These are phyloP conservation scores for Crypturellus undulatus DNA, from an alignment of 2,113 vertebrate genomes.

Conservation along the genomic window DNA sequence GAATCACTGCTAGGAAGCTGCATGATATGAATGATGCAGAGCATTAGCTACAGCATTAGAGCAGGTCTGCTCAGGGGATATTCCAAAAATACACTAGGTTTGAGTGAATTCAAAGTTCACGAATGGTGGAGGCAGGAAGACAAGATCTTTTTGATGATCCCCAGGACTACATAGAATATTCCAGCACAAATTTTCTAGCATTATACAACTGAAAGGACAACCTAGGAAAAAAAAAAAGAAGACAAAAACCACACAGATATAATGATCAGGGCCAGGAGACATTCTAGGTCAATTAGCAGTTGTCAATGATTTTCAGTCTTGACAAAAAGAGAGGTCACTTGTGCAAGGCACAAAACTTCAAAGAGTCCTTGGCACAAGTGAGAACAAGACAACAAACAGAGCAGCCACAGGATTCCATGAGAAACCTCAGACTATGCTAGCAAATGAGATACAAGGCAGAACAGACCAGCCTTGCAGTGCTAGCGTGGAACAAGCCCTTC, in stretches of 20 bases:
- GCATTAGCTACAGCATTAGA: not conserved
- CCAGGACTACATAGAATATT: not conserved
- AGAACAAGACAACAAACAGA: not conserved
- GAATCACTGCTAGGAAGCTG: not conserved
- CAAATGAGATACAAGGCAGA: not conserved
- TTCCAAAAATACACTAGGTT: not conserved
- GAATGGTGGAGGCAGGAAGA: not conserved
- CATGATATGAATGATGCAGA: not conserved
- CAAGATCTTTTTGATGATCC: accelerated
- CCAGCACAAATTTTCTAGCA: not conserved
- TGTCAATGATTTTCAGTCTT: not conserved
- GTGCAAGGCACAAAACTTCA: accelerated
- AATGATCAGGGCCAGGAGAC: too few species aligned
- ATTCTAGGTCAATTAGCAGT: not conserved
- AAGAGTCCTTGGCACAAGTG: not conserved
- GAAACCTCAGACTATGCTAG: too few species aligned
- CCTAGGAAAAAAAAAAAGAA: not conserved
- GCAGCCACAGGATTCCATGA: accelerated
- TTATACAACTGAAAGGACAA: not conserved
- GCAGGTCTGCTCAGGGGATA: not conserved
- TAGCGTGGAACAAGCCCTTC: accelerated
- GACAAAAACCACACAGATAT: not conserved
- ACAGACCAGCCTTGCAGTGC: accelerated
- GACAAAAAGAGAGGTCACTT: not conserved
- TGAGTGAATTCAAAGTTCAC: not conserved